Conservation (phyloP, 2,113 vertebrate genomes). For the Melanerpes aurifrons region DNA sequence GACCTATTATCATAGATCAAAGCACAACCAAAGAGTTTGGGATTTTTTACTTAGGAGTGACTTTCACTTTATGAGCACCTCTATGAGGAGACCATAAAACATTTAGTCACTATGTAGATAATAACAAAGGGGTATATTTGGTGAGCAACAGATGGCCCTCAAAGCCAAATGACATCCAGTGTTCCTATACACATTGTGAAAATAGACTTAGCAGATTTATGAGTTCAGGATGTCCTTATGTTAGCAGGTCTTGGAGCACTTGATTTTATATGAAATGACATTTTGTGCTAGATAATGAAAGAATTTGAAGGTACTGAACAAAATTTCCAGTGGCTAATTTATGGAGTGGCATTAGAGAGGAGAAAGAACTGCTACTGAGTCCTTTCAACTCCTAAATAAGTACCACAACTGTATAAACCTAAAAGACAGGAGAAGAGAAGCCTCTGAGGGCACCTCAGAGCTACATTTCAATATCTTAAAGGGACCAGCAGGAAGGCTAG, state of each 20-base stretch:
- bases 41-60: not conserved
- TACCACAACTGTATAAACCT: not conserved
- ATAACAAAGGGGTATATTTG: not conserved
- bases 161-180: not conserved
- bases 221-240: not conserved
- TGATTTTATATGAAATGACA: not conserved
- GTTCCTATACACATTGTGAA: not conserved
- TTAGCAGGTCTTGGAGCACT: not conserved
- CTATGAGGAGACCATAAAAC: not conserved
- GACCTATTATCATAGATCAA: not conserved
- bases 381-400: not conserved
- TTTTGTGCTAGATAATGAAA: slow-evolving; percentile 19
- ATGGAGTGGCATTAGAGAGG: not conserved
- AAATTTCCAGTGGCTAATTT: slow-evolving; percentile 23
- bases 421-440: not conserved
- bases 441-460: too few species aligned
- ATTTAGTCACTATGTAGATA: not conserved
- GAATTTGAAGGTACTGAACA: not conserved
- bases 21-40: not conserved
- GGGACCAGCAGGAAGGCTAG: too few species aligned
- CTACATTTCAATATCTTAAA: too few species aligned
- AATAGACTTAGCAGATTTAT: not conserved
- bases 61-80: not conserved
- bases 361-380: not conserved
- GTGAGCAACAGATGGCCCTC: not conserved